These are phyloP conservation scores for Macaria notata DNA, from an alignment of 2,888 invertebrate species.

Conservation along the genomic window DNA sequence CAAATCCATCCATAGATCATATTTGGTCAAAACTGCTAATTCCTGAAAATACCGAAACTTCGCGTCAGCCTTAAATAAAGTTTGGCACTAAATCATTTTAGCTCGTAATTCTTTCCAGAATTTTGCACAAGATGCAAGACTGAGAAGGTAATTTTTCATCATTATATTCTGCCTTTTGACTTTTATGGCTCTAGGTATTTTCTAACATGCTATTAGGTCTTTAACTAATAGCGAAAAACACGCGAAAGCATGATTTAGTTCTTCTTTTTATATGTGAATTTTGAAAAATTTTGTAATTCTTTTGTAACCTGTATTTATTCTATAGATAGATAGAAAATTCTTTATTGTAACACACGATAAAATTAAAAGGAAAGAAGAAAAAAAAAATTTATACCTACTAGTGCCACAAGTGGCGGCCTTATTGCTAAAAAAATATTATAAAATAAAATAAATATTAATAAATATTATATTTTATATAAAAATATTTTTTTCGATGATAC, in stretches of 20 bases:
- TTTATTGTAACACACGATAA: too few relatives aligned
- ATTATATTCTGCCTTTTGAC: conserved; percentile 5
- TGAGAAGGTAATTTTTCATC: conserved; percentile 4
- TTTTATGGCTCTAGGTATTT: conserved; percentile 8
- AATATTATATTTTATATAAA: too few relatives aligned
- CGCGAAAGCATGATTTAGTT: background rate
- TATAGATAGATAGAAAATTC: too few relatives aligned
- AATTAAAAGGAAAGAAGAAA: too few relatives aligned
- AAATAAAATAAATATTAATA: too few relatives aligned
- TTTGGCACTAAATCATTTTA: conserved; percentile 1
- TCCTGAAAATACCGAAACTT: background rate
- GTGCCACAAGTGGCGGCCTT: too few relatives aligned
- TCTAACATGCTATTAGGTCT: background rate
- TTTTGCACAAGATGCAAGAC: conserved; percentile 7
- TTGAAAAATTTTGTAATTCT: background rate
- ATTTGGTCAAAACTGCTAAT: background rate
- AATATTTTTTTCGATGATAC: too few relatives aligned
- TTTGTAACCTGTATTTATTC: too few relatives aligned
- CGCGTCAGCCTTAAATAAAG: background rate
- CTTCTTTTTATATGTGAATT: background rate
- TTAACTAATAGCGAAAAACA: background rate
- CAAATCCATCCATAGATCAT: background rate
- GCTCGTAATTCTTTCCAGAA: conserved; percentile 6
- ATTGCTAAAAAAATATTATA: too few relatives aligned
- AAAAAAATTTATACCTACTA: too few relatives aligned